Evolutionary conservation across 1,140 invertebrate species (phyloP).

Genomic region (Solenopsis invicta): DNA sequence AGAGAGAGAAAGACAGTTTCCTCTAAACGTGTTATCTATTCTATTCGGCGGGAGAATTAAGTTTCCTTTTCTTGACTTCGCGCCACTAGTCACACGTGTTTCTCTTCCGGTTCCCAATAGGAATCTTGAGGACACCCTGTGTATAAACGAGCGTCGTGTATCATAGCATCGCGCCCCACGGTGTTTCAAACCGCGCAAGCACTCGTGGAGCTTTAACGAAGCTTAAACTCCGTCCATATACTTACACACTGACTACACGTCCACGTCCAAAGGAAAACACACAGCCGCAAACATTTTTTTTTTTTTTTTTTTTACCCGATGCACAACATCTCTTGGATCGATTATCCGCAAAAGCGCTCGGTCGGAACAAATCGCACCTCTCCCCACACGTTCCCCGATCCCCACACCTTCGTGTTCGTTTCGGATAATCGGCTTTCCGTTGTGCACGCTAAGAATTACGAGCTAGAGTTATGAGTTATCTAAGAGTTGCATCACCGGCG

Average conservation of each 20-base stretch:
- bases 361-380: slow-evolving; percentile 48
- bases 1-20: too few species aligned
- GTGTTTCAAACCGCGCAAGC: slow-evolving; percentile 46
- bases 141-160: slow-evolving; percentile 28
- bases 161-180: slow-evolving; percentile 11
- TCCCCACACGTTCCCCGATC: not conserved
- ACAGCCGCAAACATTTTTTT: slow-evolving; percentile 49
- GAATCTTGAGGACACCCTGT: slow-evolving; percentile 8
- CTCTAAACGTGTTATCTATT: not conserved
- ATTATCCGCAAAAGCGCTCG: slow-evolving; percentile 61
- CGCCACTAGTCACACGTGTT: not conserved
- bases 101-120: slow-evolving; percentile 9
- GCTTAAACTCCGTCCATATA: slow-evolving; percentile 46
- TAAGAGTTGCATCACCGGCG: slow-evolving; percentile 47
- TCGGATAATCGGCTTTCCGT: slow-evolving; percentile 53
- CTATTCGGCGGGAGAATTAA: not conserved
- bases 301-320: slow-evolving; percentile 53
- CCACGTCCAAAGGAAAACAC: slow-evolving; percentile 45
- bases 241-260: slow-evolving; percentile 18
- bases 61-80: slow-evolving; percentile 4
- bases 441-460: slow-evolving; percentile 48
- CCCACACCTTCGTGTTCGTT: slow-evolving; percentile 19
- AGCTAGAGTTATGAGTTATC: slow-evolving; percentile 46
- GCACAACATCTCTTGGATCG: slow-evolving; percentile 55
- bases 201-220: slow-evolving; percentile 50